These are phyloP conservation scores for Zygogramma bicolorata DNA, from an alignment of 2,888 invertebrate species.

Conservation along the genomic window DNA sequence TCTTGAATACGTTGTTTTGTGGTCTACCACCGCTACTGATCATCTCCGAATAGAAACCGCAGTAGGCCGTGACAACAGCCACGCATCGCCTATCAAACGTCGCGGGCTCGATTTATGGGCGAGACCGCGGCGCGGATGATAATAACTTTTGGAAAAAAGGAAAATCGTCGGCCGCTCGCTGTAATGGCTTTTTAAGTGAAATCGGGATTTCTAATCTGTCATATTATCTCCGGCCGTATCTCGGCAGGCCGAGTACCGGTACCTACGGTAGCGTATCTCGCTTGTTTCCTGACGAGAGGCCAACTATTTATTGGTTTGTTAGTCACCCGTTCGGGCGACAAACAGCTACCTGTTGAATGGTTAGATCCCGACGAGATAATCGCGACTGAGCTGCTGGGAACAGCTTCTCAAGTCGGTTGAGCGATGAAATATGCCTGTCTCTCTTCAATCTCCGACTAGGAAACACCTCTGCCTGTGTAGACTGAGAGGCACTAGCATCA, in stretches of 20 bases:
- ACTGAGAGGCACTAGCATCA: too few relatives aligned
- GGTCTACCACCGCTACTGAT: not conserved
- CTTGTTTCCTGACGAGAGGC: conserved; percentile 53
- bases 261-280: conserved; percentile 55
- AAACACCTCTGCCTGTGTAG: too few relatives aligned
- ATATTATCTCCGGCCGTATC: conserved; percentile 44
- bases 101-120: conserved; percentile 59
- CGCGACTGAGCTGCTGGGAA: not conserved
- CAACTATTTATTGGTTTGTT: conserved; percentile 53
- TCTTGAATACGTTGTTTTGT: not conserved
- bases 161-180: conserved; percentile 48
- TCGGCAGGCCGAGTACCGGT: conserved; percentile 42
- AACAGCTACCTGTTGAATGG: not conserved
- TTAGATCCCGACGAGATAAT: not conserved
- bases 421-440: not conserved
- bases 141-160: conserved; percentile 54
- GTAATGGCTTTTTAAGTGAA: conserved; percentile 53
- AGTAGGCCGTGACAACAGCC: conserved; percentile 19
- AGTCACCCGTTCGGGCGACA: conserved; percentile 20
- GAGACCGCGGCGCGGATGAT: conserved; percentile 51
- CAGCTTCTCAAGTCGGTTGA: not conserved
- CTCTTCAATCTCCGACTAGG: not conserved
- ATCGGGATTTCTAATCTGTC: conserved; percentile 49
- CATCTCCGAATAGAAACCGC: conserved; percentile 24
- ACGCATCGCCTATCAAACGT: conserved; percentile 51